phyloP scores from a whole-genome alignment of 1,140 invertebrate genomes.

The Drosophila oshimai region DNA sequence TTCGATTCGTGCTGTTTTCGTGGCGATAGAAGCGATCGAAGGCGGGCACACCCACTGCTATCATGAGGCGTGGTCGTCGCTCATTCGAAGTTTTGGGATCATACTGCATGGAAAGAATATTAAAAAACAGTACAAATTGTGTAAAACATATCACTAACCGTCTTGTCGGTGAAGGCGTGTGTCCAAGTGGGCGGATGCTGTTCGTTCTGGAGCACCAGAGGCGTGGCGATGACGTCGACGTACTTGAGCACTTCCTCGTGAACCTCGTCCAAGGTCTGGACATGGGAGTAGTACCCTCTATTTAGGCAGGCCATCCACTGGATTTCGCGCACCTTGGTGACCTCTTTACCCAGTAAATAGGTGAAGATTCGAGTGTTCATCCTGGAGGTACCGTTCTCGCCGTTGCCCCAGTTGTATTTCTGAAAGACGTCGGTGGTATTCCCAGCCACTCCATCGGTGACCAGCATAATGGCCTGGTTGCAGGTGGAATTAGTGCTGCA shows the following conservation, averaged over 20 bases:
- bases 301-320: conserved; percentile 98
- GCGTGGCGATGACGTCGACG: conserved; percentile 94
- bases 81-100: conserved; percentile 83
- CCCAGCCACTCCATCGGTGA: conserved; percentile 97
- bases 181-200: conserved; percentile 94
- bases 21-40: conserved; percentile 88
- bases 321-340: conserved; percentile 95
- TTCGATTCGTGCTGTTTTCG: conserved; percentile 84
- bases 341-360: conserved; percentile 97
- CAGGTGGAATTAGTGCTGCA: conserved; percentile 87
- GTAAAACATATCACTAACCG: conserved; percentile 84
- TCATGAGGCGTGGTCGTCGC: conserved; percentile 87
- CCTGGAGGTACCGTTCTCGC: conserved; percentile 83
- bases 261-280: conserved; percentile 96
- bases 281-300: conserved; percentile 96
- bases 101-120: conserved; percentile 38
- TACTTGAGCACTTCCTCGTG: conserved; percentile 96
- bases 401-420: conserved; percentile 90
- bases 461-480: conserved; percentile 99
- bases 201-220: conserved; percentile 90
- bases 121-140: background rate
- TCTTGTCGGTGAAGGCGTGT: conserved; percentile 92
- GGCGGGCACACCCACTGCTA: conserved; percentile 93
- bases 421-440: conserved; percentile 95
- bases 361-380: conserved; percentile 97